A percentile compares a stretch with the other conserved stretches of the same genome.
phyloP scores from a whole-genome alignment of 2,113 vertebrate species.

The Psittacara wagleri region DNA sequence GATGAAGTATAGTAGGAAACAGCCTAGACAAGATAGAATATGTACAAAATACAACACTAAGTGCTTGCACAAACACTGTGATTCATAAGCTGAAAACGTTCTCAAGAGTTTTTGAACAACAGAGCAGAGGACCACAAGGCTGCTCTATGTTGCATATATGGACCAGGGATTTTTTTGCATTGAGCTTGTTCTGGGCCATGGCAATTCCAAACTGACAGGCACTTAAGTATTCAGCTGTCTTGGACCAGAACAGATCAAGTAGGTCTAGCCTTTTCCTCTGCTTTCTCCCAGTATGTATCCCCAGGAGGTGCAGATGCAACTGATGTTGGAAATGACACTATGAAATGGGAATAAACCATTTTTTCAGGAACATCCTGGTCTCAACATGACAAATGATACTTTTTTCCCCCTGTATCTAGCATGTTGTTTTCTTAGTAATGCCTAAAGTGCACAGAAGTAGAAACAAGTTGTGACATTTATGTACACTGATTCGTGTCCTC shows the following conservation, averaged over 20 bases:
- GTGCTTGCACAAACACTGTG: neutral
- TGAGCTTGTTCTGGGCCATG: neutral
- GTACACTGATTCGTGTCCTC: neutral
- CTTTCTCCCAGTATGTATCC: neutral
- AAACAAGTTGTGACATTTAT: neutral
- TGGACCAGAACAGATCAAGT: neutral
- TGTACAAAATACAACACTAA: neutral
- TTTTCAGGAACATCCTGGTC: neutral
- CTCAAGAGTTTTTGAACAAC: fast-evolving
- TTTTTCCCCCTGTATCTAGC: neutral
- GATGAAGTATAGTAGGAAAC: neutral
- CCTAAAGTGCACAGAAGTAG: neutral
- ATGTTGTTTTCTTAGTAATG: neutral
- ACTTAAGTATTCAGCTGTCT: neutral
- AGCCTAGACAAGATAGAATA: neutral
- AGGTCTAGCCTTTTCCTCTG: neutral
- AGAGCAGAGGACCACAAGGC: neutral
- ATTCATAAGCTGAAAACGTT: neutral
- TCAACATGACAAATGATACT: neutral
- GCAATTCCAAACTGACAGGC: neutral
- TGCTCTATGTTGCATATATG: neutral
- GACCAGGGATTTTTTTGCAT: neutral
- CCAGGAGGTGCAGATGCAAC: neutral
- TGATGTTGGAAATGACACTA: neutral
- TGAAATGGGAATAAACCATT: neutral